phyloP scores from a whole-genome alignment of 2,113 vertebrate species.

The Cyprinodon tularosa region DNA sequence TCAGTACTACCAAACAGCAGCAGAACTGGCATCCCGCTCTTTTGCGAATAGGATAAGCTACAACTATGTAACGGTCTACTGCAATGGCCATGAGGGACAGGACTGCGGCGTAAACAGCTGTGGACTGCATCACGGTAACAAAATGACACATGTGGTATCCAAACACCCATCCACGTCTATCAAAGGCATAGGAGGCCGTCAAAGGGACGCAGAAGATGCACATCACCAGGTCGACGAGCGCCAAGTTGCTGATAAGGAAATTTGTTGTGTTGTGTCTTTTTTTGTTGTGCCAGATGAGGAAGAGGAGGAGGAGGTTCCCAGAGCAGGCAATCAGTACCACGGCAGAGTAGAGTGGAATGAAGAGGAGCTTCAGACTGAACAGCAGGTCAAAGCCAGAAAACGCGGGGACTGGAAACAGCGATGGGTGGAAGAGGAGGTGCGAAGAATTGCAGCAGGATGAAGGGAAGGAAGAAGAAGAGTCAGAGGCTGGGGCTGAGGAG shows the following conservation, averaged over 20 bases:
- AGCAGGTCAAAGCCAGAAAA: constrained; percentile 85
- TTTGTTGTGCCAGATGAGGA: constrained; percentile 86
- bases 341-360: constrained; percentile 83
- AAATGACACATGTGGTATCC: constrained; percentile 86
- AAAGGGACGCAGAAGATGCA: constrained; percentile 87
- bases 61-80: constrained; percentile 86
- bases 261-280: constrained; percentile 89
- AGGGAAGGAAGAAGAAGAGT: constrained; percentile 11
- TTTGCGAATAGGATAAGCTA: constrained; percentile 84
- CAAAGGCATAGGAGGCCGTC: constrained; percentile 86
- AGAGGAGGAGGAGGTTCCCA: constrained; percentile 85
- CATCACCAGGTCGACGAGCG: constrained; percentile 85
- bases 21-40: constrained; percentile 81
- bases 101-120: constrained; percentile 84
- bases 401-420: constrained; percentile 40
- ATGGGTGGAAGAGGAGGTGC: constrained; percentile 27
- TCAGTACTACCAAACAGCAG: constrained; percentile 74
- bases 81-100: constrained; percentile 89
- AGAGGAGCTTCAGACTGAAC: constrained; percentile 82
- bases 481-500: constrained; percentile 27
- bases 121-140: constrained; percentile 83
- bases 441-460: constrained; percentile 51
- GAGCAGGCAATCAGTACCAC: constrained; percentile 82
- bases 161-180: constrained; percentile 86
- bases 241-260: constrained; percentile 88